phyloP scores from a whole-genome alignment of 1,140 invertebrate genomes.

The Charaxes varanes region DNA sequence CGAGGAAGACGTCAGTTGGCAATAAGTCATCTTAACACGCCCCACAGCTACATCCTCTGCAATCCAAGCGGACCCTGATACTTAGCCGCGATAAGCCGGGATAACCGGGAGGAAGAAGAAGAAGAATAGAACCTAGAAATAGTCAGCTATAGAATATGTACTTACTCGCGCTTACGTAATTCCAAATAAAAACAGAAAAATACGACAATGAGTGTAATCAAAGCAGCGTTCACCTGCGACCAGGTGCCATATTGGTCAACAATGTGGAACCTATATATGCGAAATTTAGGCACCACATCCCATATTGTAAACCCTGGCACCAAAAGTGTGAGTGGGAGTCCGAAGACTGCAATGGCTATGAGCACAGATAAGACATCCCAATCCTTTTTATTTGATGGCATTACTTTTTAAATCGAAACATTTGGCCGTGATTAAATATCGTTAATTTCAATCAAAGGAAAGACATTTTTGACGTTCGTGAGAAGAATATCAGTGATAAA shows the following conservation, averaged over 20 bases:
- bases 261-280: constrained; percentile 42
- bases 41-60: too few species aligned
- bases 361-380: constrained; percentile 33
- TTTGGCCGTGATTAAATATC: constrained; percentile 7
- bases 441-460: neutral
- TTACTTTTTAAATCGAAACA: constrained; percentile 18
- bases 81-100: neutral
- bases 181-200: constrained; percentile 56
- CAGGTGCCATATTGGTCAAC: constrained; percentile 41
- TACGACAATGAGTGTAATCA: constrained; percentile 29
- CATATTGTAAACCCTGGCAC: constrained; percentile 51
- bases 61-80: too few species aligned
- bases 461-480: neutral
- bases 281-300: constrained; percentile 46
- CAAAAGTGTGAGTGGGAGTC: constrained; percentile 46
- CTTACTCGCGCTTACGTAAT: constrained; percentile 52
- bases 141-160: constrained; percentile 8
- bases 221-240: constrained; percentile 36
- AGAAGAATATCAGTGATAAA: too few species aligned
- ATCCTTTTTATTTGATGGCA: constrained; percentile 36
- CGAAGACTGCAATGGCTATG: constrained; percentile 39
- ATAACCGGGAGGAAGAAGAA: constrained; percentile 2
- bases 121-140: too few species aligned
- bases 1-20: too few species aligned
- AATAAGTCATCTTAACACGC: too few species aligned